phyloP scores from a whole-genome alignment of 92 coral and sea anemone species.

The Parazoanthus atlanticus region DNA sequence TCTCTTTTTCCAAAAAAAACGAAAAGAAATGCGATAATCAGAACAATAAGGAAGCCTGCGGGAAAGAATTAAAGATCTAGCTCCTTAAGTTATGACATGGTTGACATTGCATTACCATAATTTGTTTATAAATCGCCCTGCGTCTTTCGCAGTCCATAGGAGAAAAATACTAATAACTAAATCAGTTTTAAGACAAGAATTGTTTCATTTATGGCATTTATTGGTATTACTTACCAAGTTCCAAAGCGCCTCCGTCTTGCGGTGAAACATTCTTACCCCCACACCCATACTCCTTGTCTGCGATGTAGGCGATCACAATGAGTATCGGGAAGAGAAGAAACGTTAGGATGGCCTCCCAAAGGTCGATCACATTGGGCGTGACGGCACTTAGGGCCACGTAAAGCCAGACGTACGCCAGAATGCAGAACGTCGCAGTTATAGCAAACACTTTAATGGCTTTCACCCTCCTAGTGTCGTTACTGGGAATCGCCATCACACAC shows the following conservation, averaged over 20 bases:
- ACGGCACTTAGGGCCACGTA: slow-evolving; percentile 63
- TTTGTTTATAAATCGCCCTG: neutral
- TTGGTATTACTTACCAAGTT: slow-evolving; percentile 70
- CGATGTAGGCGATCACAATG: slow-evolving; percentile 90
- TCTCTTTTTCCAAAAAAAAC: neutral
- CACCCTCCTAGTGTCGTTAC: slow-evolving; percentile 76
- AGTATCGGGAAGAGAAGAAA: slow-evolving; percentile 90
- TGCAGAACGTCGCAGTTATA: slow-evolving; percentile 79
- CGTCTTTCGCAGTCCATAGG: slow-evolving; percentile 2
- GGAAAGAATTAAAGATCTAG: neutral
- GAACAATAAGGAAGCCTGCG: neutral
- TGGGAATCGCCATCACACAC: slow-evolving; percentile 90
- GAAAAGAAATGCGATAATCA: neutral
- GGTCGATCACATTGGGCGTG: slow-evolving; percentile 73
- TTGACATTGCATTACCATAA: neutral
- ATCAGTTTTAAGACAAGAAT: neutral
- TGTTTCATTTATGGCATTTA: neutral
- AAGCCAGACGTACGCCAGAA: slow-evolving; percentile 91
- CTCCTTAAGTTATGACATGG: too few species aligned
- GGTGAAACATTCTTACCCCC: slow-evolving; percentile 76
- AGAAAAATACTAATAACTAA: too few species aligned
- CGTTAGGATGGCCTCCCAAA: slow-evolving; percentile 97
- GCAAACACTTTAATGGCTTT: slow-evolving; percentile 93
- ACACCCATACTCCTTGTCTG: slow-evolving; percentile 93
- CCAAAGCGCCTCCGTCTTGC: slow-evolving; percentile 81